These are phyloP conservation scores for Propithecus coquereli DNA, from an alignment of 2,113 vertebrate genomes.

Conservation along the genomic window DNA sequence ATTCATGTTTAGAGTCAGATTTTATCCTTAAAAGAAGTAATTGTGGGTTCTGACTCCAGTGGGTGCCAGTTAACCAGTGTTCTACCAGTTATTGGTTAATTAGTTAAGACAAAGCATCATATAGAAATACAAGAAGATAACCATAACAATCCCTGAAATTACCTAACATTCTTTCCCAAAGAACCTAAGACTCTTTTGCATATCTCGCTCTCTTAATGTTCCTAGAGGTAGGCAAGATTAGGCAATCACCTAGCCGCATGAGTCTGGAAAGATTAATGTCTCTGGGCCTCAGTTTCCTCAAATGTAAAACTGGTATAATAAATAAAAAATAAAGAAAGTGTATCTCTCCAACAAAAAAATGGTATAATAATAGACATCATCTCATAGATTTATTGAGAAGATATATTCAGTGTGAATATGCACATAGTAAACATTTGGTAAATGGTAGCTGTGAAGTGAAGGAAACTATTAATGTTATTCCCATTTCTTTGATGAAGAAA, in stretches of 20 bases:
- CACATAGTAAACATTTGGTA: background rate
- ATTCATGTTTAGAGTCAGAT: background rate
- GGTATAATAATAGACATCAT: background rate
- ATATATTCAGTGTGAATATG: background rate
- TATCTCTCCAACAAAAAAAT: background rate
- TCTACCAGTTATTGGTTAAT: constrained; percentile 7
- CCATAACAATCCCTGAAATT: background rate
- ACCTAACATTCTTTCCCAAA: background rate
- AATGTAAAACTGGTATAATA: background rate
- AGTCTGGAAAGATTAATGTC: background rate
- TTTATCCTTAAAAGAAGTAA: constrained; percentile 1
- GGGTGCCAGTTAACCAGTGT: background rate
- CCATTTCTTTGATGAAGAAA: background rate
- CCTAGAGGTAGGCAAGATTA: background rate
- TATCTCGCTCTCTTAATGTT: background rate
- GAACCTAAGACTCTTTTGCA: background rate
- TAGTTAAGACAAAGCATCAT: background rate
- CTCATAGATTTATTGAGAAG: background rate
- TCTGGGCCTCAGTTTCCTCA: background rate
- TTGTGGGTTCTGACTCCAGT: background rate
- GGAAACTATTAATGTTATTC: background rate
- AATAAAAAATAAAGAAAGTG: background rate
- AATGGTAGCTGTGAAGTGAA: background rate
- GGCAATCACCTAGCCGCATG: background rate
- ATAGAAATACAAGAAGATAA: background rate